Conservation (phyloP, 2,113 vertebrate genomes). For the Lethenteron reissneri region DNA sequence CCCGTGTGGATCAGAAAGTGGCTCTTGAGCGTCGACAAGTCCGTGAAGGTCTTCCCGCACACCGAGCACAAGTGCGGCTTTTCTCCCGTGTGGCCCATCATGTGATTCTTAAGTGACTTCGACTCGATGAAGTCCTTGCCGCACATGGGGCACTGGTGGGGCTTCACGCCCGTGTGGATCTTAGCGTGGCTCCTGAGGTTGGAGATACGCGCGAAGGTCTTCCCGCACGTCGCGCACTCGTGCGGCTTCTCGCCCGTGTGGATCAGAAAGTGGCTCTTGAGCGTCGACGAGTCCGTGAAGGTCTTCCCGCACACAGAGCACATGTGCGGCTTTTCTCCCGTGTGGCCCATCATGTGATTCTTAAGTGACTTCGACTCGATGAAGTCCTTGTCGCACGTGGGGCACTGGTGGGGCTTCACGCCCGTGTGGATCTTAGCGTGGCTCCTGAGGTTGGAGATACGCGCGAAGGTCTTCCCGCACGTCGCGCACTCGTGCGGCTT, state of each 20-base stretch:
- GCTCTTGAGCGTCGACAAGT: not conserved
- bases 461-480: conserved; percentile 19
- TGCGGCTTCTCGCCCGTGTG: not conserved
- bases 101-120: not conserved
- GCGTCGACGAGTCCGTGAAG: not conserved
- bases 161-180: not conserved
- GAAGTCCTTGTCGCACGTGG: not conserved
- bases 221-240: conserved; percentile 14
- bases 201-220: conserved; percentile 17
- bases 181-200: conserved; percentile 19
- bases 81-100: not conserved
- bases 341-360: not conserved
- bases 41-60: conserved; percentile 2
- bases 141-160: not conserved
- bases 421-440: conserved; percentile 13
- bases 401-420: not conserved
- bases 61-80: not conserved
- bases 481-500: conserved; percentile 4
- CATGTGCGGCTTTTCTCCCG: not conserved
- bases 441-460: conserved; percentile 16
- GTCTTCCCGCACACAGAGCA: conserved; percentile 1
- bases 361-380: not conserved
- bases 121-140: not conserved
- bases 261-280: not conserved
- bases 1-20: not conserved